These are phyloP conservation scores for Sphaerodactylus townsendi DNA, from an alignment of 2,113 vertebrate genomes.

Conservation along the genomic window DNA sequence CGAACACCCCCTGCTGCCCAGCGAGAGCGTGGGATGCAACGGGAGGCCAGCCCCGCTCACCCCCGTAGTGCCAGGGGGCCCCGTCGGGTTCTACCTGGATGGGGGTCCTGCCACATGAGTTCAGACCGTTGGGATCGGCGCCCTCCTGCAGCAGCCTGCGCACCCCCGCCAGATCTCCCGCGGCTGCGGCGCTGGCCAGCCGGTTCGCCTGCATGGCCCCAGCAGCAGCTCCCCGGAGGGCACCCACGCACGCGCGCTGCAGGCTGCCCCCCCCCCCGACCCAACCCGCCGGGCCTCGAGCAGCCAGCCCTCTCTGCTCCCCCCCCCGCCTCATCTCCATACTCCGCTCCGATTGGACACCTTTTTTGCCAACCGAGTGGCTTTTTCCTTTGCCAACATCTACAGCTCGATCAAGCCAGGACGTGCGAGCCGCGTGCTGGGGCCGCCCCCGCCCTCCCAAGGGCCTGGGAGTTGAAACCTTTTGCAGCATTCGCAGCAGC, in stretches of 20 bases:
- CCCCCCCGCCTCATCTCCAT: neutral
- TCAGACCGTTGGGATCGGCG: conserved; percentile 67
- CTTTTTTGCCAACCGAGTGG: too few species aligned
- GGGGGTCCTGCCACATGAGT: conserved; percentile 70
- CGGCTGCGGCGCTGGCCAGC: conserved; percentile 72
- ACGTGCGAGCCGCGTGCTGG: too few species aligned
- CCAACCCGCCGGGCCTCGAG: neutral
- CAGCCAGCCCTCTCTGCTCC: too few species aligned
- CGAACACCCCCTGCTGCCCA: too few species aligned
- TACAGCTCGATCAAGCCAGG: too few species aligned
- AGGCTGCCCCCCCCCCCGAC: neutral
- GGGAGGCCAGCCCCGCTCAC: too few species aligned
- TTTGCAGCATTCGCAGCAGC: too few species aligned
- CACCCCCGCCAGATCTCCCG: conserved; percentile 58
- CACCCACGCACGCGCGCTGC: too few species aligned
- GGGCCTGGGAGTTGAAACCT: too few species aligned
- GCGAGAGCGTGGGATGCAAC: too few species aligned
- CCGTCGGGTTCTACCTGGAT: conserved; percentile 78
- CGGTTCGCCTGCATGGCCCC: conserved; percentile 36
- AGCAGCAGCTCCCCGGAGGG: accelerated
- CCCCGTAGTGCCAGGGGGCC: accelerated
- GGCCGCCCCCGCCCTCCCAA: too few species aligned
- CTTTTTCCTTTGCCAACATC: too few species aligned
- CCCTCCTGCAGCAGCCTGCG: conserved; percentile 59
- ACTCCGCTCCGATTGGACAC: neutral